Evolutionary conservation across 2,888 invertebrate species (phyloP).

Genomic region (Stramonita haemastoma): DNA sequence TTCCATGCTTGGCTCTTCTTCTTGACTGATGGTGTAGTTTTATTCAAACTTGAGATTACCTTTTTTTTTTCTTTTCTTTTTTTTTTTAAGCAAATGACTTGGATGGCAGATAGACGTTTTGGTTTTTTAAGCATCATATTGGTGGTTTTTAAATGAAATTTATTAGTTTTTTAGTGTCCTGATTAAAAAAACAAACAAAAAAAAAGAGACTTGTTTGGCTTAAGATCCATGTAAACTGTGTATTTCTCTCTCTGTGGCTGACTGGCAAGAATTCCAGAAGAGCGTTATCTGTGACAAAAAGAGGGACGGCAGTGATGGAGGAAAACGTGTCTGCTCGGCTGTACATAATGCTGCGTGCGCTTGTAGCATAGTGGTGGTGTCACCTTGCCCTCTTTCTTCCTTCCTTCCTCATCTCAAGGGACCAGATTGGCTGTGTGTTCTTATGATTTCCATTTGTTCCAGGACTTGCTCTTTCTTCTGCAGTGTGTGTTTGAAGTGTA

Average conservation of each 20-base stretch:
- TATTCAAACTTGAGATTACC: no score
- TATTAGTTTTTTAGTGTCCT: slow-evolving; percentile 4
- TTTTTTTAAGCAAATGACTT: neutral
- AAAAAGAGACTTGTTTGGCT: neutral
- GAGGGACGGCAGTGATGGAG: neutral
- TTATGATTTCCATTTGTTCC: neutral
- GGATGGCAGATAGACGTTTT: neutral
- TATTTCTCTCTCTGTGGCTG: neutral
- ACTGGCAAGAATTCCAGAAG: slow-evolving; percentile 19
- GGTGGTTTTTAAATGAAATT: neutral
- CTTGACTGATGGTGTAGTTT: no score
- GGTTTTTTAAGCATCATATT: neutral
- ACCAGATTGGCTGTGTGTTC: neutral
- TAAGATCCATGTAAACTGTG: slow-evolving; percentile 9
- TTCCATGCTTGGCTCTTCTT: no score
- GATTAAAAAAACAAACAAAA: neutral
- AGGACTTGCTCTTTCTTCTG: neutral
- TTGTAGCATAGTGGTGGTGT: neutral
- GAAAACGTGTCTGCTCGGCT: neutral
- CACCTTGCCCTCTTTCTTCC: neutral
- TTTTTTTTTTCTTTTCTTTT: no score
- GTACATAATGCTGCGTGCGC: neutral
- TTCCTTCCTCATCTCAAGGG: neutral
- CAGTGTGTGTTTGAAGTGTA: neutral
- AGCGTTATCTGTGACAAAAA: slow-evolving; percentile 5